Base-by-base conservation (phyloP, 1,140 invertebrate genomes). In the Atta texana region DNA sequence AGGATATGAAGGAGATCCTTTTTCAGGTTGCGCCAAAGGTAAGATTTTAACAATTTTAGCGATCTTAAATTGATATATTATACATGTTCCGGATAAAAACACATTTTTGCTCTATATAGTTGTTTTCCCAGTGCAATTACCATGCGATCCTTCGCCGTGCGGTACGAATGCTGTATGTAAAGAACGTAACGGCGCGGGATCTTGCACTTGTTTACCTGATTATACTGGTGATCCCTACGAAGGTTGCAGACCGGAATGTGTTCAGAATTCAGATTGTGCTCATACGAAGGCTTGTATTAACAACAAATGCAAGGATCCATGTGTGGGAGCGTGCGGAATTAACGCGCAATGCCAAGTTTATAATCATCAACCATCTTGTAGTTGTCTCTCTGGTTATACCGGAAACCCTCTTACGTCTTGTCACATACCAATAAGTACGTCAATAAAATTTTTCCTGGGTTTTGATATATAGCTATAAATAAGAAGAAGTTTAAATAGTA, bases 181-280 rank as follows among this genome's bases (percentile, higher is more conserved):
- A 92, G 97, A 98, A 94, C 95, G 95, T 89, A 97, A 97, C 89
- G 97, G 97, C 91, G 97, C 96, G 90, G 97, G 97, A 87, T 97
- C 97, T 75, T 98, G 98, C 94, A 96, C 96, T 84, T 98, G 98
- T 94, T 93, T 98, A 89, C 96, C 97, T 84, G 97, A 98, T 87
- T 98, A 98, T 94, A 96, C 96, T 89, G 98, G 98, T 71, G 97
- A 98, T 96, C 97, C 98, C 3, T 98, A 98, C 89, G 95, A 96
- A 81, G 97, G 97, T 66, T 98, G 98, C 93, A 96, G 97, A 92
- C 97, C 97, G 18, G 97, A 98, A 95, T 98, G 97, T 93, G 96
- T 97, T n/a, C 97, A 97, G 92, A 98, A 98, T 92, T 96, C 96
- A 39, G 97, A 98, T 92, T 98, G 98, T 95, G 94, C 96, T 57